A percentile compares a stretch with the other conserved stretches of the same genome.
Evolutionary conservation across 2,888 invertebrate species (phyloP).

Genomic region (Tenthredo scrophulariae): DNA sequence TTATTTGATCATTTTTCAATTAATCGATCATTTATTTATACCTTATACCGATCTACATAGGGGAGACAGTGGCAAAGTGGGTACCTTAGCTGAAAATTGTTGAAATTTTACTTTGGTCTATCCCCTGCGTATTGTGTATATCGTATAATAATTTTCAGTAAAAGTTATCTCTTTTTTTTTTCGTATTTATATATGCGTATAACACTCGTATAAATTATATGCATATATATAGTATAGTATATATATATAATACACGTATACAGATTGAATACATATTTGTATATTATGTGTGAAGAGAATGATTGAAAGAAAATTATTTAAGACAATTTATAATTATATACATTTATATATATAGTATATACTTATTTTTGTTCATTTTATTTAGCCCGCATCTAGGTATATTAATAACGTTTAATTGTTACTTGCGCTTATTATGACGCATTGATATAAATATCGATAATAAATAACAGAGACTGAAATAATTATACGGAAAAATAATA

Average conservation of each 20-base stretch:
- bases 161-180: background rate
- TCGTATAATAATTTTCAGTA: background rate
- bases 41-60: conserved; percentile 1
- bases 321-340: background rate
- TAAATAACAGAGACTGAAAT: background rate
- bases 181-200: background rate
- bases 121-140: background rate
- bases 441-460: background rate
- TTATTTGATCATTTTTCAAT: background rate
- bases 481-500: background rate
- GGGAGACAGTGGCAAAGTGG: too few relatives aligned
- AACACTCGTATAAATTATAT: background rate
- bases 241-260: background rate
- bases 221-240: too few relatives aligned
- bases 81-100: too few relatives aligned
- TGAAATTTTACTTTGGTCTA: too few relatives aligned
- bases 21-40: background rate
- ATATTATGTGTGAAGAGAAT: background rate
- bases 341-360: background rate
- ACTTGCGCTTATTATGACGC: background rate
- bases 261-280: background rate
- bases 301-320: background rate
- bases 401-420: too few relatives aligned
- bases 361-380: background rate
- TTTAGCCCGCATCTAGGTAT: background rate